Evolutionary conservation across 2,888 invertebrate genomes (phyloP).

Genomic region (Drosophila melanosoma): DNA sequence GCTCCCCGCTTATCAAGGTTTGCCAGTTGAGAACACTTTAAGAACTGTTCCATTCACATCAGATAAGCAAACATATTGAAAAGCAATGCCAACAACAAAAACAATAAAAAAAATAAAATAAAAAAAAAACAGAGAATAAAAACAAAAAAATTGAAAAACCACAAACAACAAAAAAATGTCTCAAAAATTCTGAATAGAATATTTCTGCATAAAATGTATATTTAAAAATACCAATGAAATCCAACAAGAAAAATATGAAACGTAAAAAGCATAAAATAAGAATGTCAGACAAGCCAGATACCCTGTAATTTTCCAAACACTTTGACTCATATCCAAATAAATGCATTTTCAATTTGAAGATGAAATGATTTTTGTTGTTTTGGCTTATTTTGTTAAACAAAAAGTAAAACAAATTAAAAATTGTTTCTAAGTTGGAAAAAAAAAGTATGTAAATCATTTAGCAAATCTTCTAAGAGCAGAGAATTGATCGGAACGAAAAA

Average conservation of each 20-base stretch:
- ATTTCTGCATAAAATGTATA: conserved; percentile 44
- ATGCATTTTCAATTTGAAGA: neutral
- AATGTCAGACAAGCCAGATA: neutral
- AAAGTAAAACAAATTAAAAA: neutral
- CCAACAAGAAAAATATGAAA: conserved; percentile 8
- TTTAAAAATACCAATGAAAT: conserved; percentile 49
- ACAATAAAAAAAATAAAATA: neutral
- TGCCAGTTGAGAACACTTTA: neutral
- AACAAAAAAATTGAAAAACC: neutral
- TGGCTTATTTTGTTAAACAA: neutral
- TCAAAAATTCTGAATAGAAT: conserved; percentile 12
- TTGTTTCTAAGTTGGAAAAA: no score
- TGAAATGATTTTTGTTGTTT: neutral
- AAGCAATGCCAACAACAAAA: conserved; percentile 6
- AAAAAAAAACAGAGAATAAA: neutral
- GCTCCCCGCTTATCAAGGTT: neutral
- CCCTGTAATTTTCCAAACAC: neutral
- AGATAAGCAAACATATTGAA: conserved; percentile 1
- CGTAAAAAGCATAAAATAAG: neutral
- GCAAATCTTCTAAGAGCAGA: neutral
- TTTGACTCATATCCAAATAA: neutral
- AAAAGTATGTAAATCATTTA: neutral
- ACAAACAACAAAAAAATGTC: conserved; percentile 10
- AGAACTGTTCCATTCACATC: neutral
- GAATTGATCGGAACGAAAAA: neutral